A percentile compares a stretch with the other conserved stretches of the same genome.
Evolutionary conservation across 2,113 vertebrate genomes (phyloP).

Genomic region (Paraplagusia blochii): DNA sequence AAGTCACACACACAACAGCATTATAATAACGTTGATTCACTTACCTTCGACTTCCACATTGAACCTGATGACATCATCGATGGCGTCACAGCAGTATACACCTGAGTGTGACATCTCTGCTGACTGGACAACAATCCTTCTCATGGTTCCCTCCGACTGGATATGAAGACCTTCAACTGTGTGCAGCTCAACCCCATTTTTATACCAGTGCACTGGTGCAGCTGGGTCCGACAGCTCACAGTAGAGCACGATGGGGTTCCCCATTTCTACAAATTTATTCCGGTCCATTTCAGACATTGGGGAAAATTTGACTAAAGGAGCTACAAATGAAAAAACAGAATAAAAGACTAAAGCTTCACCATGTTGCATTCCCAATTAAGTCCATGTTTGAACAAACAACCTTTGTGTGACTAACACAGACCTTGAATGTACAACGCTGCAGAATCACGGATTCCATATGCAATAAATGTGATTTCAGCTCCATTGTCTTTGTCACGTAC

Average conservation of each 20-base stretch:
- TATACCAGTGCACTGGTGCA: constrained; percentile 77
- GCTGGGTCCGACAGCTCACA: constrained; percentile 78
- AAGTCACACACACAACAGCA: constrained; percentile 11
- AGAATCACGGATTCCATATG: constrained; percentile 80
- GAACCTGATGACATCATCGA: constrained; percentile 80
- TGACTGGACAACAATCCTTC: constrained; percentile 80
- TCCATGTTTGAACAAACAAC: not conserved
- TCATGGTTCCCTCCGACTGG: constrained; percentile 80
- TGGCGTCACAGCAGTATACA: constrained; percentile 80
- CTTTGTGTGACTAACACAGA: constrained; percentile 44
- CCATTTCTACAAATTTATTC: constrained; percentile 81
- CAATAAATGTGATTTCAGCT: constrained; percentile 84
- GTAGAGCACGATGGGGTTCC: constrained; percentile 80
- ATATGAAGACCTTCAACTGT: constrained; percentile 76
- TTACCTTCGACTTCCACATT: constrained; percentile 82
- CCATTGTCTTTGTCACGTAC: constrained; percentile 79
- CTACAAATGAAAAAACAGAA: constrained; percentile 52
- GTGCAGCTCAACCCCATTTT: constrained; percentile 75
- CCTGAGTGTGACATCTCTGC: constrained; percentile 79
- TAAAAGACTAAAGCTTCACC: not conserved
- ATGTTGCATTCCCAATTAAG: not conserved
- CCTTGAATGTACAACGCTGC: constrained; percentile 90
- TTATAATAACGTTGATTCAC: constrained; percentile 33
- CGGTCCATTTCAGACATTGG: constrained; percentile 79
- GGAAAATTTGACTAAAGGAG: constrained; percentile 79